These are phyloP conservation scores for Pterois miles DNA, from an alignment of 2,797 vertebrate species.

Conservation along the genomic window DNA sequence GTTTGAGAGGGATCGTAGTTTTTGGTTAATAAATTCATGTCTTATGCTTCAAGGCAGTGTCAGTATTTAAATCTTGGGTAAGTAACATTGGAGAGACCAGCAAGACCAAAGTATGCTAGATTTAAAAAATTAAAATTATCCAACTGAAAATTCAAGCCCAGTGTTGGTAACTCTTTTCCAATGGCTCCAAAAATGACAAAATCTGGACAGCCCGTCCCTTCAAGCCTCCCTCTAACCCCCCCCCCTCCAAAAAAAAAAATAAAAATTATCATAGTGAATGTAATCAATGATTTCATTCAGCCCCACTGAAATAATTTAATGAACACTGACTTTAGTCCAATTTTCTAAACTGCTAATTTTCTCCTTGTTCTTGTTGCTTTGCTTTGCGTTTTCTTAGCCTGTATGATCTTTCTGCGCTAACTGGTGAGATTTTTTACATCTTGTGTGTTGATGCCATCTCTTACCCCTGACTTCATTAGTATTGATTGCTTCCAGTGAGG, in stretches of 20 bases:
- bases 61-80: background rate
- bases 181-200: too few relatives aligned
- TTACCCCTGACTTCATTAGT: slow-evolving; percentile 16
- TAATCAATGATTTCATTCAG: too few relatives aligned
- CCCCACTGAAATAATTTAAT: background rate
- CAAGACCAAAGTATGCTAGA: too few relatives aligned
- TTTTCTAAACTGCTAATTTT: background rate
- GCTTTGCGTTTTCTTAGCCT: background rate
- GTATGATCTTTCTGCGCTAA: background rate
- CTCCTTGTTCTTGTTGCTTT: background rate
- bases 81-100: background rate
- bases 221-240: too few relatives aligned
- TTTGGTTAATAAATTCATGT: background rate
- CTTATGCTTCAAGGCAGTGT: background rate
- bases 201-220: too few relatives aligned
- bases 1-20: background rate
- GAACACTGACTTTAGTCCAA: background rate
- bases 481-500: slow-evolving; percentile 17
- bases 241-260: too few relatives aligned
- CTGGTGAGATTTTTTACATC: background rate
- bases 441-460: background rate
- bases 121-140: too few relatives aligned
- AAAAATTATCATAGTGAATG: too few relatives aligned
- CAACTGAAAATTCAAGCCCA: too few relatives aligned
- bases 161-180: too few relatives aligned